A percentile compares a stretch with the other conserved stretches of the same genome.
Conservation (phyloP, 2,797 vertebrate genomes). For the Schizopygopsis pylzovi region DNA sequence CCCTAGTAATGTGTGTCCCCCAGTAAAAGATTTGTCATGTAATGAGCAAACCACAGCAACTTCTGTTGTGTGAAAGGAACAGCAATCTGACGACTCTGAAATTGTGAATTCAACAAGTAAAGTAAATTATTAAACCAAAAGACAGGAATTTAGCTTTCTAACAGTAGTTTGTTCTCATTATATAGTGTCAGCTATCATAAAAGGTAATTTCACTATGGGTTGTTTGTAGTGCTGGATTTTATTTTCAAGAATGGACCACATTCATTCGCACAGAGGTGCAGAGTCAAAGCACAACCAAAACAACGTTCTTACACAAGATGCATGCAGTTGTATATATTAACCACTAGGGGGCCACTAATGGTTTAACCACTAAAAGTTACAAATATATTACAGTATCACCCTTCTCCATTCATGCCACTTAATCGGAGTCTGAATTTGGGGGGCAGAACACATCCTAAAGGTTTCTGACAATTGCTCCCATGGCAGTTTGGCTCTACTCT, state of each 20-base stretch:
- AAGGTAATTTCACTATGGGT: not conserved
- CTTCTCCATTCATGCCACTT: conserved; percentile 9
- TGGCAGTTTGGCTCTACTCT: conserved; percentile 22
- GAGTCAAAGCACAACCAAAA: not conserved
- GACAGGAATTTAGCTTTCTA: no score
- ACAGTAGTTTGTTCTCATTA: no score
- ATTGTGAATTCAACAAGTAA: no score
- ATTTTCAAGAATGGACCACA: no score
- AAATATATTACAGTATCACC: not conserved
- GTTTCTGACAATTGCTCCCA: conserved; percentile 37
- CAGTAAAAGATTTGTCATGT: no score
- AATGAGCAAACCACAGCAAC: no score
- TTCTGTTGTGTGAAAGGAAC: no score
- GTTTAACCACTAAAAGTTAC: not conserved
- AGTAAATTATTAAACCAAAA: no score
- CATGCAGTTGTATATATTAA: not conserved
- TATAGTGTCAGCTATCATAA: not conserved
- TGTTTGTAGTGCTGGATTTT: not conserved
- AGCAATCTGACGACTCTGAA: no score
- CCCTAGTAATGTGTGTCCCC: no score
- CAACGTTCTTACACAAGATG: not conserved
- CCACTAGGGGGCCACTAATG: not conserved
- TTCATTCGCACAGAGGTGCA: not conserved
- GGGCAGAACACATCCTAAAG: conserved; percentile 2
- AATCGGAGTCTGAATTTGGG: not conserved